A percentile compares a stretch with the other conserved stretches of the same genome.
Evolutionary conservation across 2,797 vertebrate species (phyloP).

Genomic region (Caiman crocodilus): DNA sequence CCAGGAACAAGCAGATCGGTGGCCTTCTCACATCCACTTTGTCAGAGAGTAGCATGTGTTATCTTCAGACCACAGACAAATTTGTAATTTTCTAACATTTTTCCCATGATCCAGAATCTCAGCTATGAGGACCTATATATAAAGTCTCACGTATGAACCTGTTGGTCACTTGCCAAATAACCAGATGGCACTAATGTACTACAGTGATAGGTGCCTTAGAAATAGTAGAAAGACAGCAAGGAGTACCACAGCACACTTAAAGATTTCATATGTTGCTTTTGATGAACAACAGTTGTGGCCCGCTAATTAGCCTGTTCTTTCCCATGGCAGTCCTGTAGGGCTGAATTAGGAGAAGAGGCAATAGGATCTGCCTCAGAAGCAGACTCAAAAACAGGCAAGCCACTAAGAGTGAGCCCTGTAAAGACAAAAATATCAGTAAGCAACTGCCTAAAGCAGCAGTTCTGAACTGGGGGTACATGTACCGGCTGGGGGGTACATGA

Average conservation of each 20-base stretch:
- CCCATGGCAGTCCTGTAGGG: not conserved
- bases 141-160: slow-evolving; percentile 21
- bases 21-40: not conserved
- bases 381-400: no score
- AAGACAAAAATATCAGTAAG: no score
- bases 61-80: not conserved
- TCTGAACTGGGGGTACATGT: no score
- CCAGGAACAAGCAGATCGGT: not conserved
- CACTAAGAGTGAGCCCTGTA: no score
- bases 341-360: not conserved
- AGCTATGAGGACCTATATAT: not conserved
- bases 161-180: slow-evolving; percentile 61
- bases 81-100: not conserved
- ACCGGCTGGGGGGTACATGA: no score
- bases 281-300: slow-evolving; percentile 7
- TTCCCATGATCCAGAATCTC: not conserved
- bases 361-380: no score
- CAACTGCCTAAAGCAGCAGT: no score
- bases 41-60: not conserved
- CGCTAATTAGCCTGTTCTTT: not conserved
- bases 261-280: slow-evolving; percentile 49
- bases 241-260: not conserved
- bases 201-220: slow-evolving; percentile 40
- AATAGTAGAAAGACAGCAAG: not conserved
- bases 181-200: slow-evolving; percentile 53